Evolutionary conservation across 2,888 invertebrate species (phyloP).

Genomic region (Griposia aprilina): DNA sequence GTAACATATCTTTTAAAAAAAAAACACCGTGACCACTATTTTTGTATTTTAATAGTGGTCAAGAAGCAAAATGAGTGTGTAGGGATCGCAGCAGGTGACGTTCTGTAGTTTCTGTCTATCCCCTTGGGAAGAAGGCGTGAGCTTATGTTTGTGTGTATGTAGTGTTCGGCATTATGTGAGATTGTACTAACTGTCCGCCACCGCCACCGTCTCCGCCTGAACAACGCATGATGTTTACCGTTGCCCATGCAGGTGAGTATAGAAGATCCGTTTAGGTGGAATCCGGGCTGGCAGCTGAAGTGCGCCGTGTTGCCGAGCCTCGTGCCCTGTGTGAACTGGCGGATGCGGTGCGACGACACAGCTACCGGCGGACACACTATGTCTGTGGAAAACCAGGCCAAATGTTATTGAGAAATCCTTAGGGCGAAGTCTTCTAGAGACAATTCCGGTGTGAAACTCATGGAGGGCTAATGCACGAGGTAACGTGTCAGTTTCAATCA

Average conservation of each 20-base stretch:
- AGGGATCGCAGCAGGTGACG: background rate
- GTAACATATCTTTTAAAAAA: background rate
- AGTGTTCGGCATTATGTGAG: background rate
- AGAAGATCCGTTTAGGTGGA: conserved; percentile 93
- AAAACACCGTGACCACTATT: too few species aligned
- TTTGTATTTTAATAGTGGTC: too few species aligned
- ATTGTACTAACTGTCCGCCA: background rate
- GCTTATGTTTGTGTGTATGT: background rate
- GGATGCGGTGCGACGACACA: conserved; percentile 91
- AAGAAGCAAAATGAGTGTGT: background rate
- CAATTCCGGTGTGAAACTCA: background rate
- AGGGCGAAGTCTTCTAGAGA: background rate
- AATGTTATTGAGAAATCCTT: conserved; percentile 7
- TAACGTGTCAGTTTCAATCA: background rate
- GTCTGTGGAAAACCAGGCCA: conserved; percentile 79
- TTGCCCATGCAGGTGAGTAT: conserved; percentile 95
- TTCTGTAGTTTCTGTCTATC: background rate
- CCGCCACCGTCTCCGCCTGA: background rate
- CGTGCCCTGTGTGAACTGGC: conserved; percentile 94
- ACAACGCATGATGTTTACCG: conserved; percentile 83
- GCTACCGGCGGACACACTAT: conserved; percentile 92
- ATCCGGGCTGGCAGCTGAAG: conserved; percentile 95
- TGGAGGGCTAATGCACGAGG: background rate
- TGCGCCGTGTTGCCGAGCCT: conserved; percentile 93
- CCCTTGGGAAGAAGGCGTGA: background rate